These are phyloP conservation scores for Mactromeris polynyma DNA, from an alignment of 2,888 invertebrate species.

Conservation along the genomic window DNA sequence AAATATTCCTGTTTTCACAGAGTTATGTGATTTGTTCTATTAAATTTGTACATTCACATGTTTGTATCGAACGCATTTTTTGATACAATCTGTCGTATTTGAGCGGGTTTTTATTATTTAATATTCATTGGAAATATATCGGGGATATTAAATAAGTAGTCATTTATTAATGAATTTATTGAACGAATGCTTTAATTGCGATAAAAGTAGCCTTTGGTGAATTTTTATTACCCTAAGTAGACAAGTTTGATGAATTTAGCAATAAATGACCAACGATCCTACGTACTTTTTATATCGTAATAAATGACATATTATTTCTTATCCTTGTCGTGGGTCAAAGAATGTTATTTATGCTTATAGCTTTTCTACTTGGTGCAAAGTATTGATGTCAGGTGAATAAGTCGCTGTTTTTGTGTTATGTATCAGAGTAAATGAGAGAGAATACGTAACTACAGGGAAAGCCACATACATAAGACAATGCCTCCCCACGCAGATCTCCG, in stretches of 20 bases:
- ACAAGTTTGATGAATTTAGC: constrained; percentile 14
- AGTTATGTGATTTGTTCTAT: too few species aligned
- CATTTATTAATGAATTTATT: constrained; percentile 7
- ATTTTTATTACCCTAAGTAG: constrained; percentile 5
- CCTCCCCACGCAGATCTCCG: too few species aligned
- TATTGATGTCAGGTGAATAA: too few species aligned
- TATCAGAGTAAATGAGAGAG: too few species aligned
- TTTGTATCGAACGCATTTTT: too few species aligned
- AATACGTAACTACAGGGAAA: too few species aligned
- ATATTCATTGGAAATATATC: background rate
- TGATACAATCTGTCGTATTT: too few species aligned
- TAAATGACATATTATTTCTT: background rate
- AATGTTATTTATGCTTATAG: background rate
- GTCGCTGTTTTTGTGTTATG: too few species aligned
- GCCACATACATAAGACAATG: too few species aligned
- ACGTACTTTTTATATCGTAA: background rate
- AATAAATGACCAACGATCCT: background rate
- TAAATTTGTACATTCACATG: too few species aligned
- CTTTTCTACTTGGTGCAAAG: background rate
- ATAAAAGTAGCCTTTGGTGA: constrained; percentile 2
- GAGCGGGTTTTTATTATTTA: background rate
- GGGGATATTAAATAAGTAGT: background rate
- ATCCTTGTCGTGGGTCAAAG: background rate
- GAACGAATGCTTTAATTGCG: background rate
- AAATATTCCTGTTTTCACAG: background rate